Base-by-base conservation (phyloP, 2,797 vertebrate species). In the Crocodylus rhombifer region DNA sequence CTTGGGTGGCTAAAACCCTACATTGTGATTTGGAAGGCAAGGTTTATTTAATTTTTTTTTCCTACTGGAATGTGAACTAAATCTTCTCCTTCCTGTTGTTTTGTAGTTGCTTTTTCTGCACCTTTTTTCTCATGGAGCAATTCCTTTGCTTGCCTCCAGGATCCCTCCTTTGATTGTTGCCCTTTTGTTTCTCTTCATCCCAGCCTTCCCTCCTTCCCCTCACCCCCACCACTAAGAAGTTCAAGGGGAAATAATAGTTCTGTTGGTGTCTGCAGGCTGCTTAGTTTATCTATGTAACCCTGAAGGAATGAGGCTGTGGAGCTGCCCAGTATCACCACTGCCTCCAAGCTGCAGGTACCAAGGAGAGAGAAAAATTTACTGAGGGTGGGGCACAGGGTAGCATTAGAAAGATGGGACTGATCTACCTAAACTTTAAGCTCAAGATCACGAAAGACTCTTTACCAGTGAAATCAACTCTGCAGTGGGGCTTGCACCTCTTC, bases 1-100 rank as follows among this genome's bases (percentile, higher is more conserved):
- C 33, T 14, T 36, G 30, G 21, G 36, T 55, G 3, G 3, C 1
- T 63, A 20, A 65, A 33, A 78, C 58, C 33, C 67, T 42, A 10
- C 0, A 61, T 2, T 62, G 28, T 42, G 69, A 42, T 75, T 85
- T 51, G 1, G 1, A 62, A 77, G 9, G 8, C 76, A 30, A 13
- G 18, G n/a, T 80, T 57, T 0, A 5, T 63, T 25, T 18, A 71
- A 25, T 42, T 25, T 4, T 71, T 13, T 71, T 0, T 76, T 0
- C 0, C 80, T 4, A 2, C 33, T 73, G 33, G 26, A 74, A 10
- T 55, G 8, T 1, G n/a, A 10, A 77, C 23, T 21, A 10, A 30
- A 42, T 1, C 33, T 30, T 2, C 12, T 15, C 7, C 21, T 71
- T 36, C 65, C 30, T 25, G 4, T 71, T 71, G 33, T 71, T 7